Base-by-base conservation (phyloP, 2,113 vertebrate genomes). In the Chaetodon trifascialis region DNA sequence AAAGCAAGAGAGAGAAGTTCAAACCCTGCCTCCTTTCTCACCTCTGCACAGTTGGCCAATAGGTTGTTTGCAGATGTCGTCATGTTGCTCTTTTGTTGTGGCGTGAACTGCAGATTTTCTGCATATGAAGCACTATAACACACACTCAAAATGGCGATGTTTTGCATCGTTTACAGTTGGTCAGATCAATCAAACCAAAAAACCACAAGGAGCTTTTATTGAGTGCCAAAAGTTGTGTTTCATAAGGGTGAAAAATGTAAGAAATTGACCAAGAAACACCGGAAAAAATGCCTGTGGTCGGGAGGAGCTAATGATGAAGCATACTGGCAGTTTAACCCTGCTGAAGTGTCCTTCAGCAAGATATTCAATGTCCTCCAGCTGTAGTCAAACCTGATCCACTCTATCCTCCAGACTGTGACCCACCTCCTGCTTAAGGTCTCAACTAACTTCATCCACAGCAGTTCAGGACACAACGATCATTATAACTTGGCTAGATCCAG, bases 391-490 rank as follows among this genome's bases (percentile, higher is more conserved):
- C 23, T 52, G 14, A 77, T 55, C 42, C 17, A 71, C 55, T 72
- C 16, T 11, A 19, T 25, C 46, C 38, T n/a, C 42, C 65, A 40
- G 38, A 40, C 2, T 30, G 16, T 11, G 46, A 81, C 23, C 21
- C 44, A 71, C 17, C 4, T 60, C 5, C 3, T 55, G 58, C 44
- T 65, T 49, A 4, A 86, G 25, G 52, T 67, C 21, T 68, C 23
- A 49, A 34, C 55, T 23, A 65, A 71, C 58, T 59, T 67, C 72
- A 34, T 79, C 65, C 34, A 4, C 9, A 55, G 51, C 25, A 34
- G 51, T 25, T 19, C 23, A 67, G 10, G 38, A 23, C 23, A 25
- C 25, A 30, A n/a, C 30, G 40, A 52, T 79, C 60, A 62, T 38
- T 72, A 34, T 49, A 77, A 62, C 72, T 62, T 36, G 21, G 21